Percentiles rank a stretch among this genome's conserved stretches.
These are phyloP conservation scores for Chionomys nivalis DNA, from an alignment of 2,113 vertebrate genomes.

Conservation along the genomic window DNA sequence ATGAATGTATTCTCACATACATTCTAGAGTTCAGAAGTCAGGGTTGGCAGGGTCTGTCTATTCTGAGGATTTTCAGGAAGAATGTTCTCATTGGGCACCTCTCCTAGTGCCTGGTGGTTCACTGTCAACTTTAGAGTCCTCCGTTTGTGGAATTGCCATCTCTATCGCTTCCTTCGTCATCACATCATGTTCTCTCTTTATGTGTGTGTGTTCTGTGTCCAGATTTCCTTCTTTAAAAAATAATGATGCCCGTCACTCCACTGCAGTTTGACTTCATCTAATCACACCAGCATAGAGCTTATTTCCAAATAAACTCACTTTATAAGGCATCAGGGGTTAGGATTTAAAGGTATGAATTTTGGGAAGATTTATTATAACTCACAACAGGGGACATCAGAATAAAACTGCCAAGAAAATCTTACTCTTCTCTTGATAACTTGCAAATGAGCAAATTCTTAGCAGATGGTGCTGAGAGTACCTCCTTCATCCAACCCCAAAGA, in stretches of 20 bases:
- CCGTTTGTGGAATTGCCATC: neutral
- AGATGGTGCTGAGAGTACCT: neutral
- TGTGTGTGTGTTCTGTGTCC: too few species aligned
- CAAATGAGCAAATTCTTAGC: neutral
- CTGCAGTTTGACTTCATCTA: neutral
- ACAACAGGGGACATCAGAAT: neutral
- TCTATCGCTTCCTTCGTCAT: neutral
- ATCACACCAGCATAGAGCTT: neutral
- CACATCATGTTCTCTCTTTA: neutral
- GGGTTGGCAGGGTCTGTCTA: too few species aligned
- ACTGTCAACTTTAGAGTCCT: neutral
- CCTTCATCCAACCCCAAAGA: neutral
- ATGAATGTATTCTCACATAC: neutral
- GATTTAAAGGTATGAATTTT: neutral
- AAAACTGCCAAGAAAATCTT: neutral
- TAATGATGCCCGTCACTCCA: neutral
- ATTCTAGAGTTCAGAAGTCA: neutral
- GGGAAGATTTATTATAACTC: fast-evolving
- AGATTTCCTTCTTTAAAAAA: neutral
- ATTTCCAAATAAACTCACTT: neutral
- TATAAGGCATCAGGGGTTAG: neutral
- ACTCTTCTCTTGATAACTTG: neutral
- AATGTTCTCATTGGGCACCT: fast-evolving
- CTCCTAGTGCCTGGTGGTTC: neutral
- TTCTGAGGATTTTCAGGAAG: too few species aligned